Conservation (phyloP, 2,888 invertebrate genomes). For the Mythimna ferrago region DNA sequence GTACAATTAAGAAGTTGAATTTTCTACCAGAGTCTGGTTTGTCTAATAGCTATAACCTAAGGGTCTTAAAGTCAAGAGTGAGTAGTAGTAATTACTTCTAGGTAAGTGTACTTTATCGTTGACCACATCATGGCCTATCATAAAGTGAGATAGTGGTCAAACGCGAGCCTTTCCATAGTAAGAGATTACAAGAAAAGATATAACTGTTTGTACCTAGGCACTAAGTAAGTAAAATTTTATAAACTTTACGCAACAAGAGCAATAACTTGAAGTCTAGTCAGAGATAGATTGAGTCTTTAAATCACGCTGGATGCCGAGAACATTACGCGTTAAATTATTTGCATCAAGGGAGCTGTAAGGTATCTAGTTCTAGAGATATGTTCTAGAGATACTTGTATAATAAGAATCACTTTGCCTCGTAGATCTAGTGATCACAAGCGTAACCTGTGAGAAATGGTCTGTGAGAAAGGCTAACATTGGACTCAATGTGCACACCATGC, state of each 20-base stretch:
- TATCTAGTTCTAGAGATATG: background rate
- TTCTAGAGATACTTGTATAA: background rate
- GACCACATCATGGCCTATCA: no score
- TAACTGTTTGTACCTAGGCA: no score
- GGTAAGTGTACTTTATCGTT: no score
- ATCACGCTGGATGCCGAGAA: constrained; percentile 15
- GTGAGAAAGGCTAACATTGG: background rate
- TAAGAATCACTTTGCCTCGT: constrained; percentile 3
- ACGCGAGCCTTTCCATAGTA: no score
- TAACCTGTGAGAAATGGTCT: background rate
- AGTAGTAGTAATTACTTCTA: no score
- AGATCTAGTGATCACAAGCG: background rate
- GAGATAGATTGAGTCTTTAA: constrained; percentile 12
- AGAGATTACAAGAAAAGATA: no score
- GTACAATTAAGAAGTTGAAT: no score
- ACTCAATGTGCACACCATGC: background rate
- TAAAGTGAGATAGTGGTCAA: no score
- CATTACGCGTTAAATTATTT: constrained; percentile 19
- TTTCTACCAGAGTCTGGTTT: no score
- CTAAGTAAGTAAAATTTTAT: background rate
- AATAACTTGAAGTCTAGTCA: background rate
- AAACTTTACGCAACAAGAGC: constrained; percentile 3
- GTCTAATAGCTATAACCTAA: no score
- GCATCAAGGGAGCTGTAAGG: background rate
- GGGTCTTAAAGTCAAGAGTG: no score